Evolutionary conservation across 2,888 invertebrate genomes (phyloP).

Genomic region (Nephrocerus scutellatus): DNA sequence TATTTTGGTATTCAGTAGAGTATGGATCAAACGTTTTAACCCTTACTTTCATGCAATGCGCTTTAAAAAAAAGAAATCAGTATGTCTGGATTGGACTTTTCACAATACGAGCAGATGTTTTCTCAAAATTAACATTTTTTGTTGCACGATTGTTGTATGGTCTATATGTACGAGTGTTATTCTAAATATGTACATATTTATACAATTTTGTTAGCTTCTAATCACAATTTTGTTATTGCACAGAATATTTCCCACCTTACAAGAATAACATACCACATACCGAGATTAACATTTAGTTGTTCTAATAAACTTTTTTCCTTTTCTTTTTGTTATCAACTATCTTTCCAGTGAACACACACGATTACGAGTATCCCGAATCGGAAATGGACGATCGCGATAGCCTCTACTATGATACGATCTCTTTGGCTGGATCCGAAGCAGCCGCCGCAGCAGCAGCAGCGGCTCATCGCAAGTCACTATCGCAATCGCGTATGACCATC

Average conservation of each 20-base stretch:
- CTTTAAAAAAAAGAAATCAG: not conserved
- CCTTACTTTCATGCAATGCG: not conserved
- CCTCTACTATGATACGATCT: constrained; percentile 46
- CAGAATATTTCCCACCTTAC: not conserved
- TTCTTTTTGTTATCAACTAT: constrained; percentile 13
- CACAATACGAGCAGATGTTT: not conserved
- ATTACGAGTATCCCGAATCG: constrained; percentile 45
- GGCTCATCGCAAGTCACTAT: constrained; percentile 48
- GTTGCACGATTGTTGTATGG: not conserved
- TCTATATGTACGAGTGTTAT: not conserved
- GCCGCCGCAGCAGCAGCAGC: constrained; percentile 39
- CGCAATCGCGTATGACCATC: constrained; percentile 54
- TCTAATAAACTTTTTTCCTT: not conserved
- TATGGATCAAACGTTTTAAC: too few relatives aligned
- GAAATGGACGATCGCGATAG: constrained; percentile 47
- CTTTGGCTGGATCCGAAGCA: constrained; percentile 45
- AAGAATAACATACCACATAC: not conserved
- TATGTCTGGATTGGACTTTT: not conserved
- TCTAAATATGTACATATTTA: not conserved
- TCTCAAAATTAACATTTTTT: not conserved
- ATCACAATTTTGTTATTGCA: not conserved
- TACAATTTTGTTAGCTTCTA: too few relatives aligned
- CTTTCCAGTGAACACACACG: constrained; percentile 44
- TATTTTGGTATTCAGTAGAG: too few relatives aligned
- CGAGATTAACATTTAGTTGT: too few relatives aligned